Base-by-base conservation (phyloP, 1,140 invertebrate genomes). In the Bicyclus anynana region DNA sequence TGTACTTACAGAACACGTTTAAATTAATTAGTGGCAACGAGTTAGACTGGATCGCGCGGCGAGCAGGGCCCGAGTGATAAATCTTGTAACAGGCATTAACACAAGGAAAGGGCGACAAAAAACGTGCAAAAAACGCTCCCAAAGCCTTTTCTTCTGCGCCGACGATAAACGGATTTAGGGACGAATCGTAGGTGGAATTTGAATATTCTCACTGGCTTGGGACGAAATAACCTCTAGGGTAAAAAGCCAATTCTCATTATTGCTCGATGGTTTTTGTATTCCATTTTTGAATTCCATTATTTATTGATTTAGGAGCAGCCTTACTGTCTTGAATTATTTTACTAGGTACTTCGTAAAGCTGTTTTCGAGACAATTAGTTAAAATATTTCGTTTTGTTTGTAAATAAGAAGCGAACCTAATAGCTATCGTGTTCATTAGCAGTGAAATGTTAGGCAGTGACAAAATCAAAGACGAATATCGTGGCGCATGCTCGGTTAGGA, bases 11-110 rank as follows among this genome's bases (percentile, higher is more conserved):
- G 52, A 64, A 65, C 55, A 68, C 56, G 69, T 68, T 67, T 66
- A 67, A 68, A 67, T 72, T 75, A 70, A 72, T 75, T 72, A 75
- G 62, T 56, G 26, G 55, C 64, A 72, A 74, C 69, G 66, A 69
- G 69, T 67, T 67, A 67, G 65, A 67, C 60, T 59, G 65, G 60
- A 57, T 60, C 61, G 37, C 46, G 37, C 46, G 38, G 54, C 55
- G 37, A 53, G 52, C 59, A 57, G 58, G 65, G 53, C 58, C 58
- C 26, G 55, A 63, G 60, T 67, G 60, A 67, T 67, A 67, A 67
- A 67, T 67, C 65, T 67, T 59, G 60, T 53, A 67, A 56, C 56
- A 56, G 59, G 59, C 63, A 62, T 62, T 61, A 65, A 63, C 63
- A 59, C 58, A 53, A 63, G 61, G 49, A 52, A 65, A 65, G 47